Evolutionary conservation across 2,888 invertebrate species (phyloP), one percentile per base, ranked within the genome.

Genomic region (Hemithea aestivaria): DNA sequence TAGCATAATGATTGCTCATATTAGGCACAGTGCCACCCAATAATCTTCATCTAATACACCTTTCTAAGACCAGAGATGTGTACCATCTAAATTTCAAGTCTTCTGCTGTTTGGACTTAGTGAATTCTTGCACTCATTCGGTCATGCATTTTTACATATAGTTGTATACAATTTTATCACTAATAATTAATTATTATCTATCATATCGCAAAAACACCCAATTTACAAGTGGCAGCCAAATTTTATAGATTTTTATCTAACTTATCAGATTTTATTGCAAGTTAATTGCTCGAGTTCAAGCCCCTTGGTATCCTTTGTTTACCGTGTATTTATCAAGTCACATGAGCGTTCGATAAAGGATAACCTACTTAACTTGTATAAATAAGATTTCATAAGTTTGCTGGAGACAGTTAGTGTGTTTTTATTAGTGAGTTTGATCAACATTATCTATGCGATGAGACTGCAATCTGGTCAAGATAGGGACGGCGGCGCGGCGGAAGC

Each of bases 281-380:
- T 50, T 44, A 49, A 42, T 48, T 35, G 35, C 12, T 28, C 8
- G 47, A 48, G 52, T 53, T 56, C 51, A 52, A 51, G 52, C 53
- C 51, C 55, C 53, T 51, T 37, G 29, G 41, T 55, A 54, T 61
- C 48, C 55, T 63, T 68, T 70, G 66, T 71, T 62, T 62, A 59
- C 61, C 43, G 42, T 42, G 44, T 10, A 48, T 50, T 45, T 64
- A 82, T 84, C 84, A 84, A 78, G 74, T 82, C 75, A 79, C 76
- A 74, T 75, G 74, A 56, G 41, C 58, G 45, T 53, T 50, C 56
- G 84, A 83, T 83, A 79, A 61, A 69, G 75, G 72, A 79, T 85
- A 84, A 84, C 85, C 85, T 82, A 85, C 66, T 77, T 73, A 60
- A 60, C 48, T 60, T 58, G 67, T 83, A 80, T 85, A 84, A 68